Percentiles rank a stretch among this genome's conserved stretches.
These are phyloP conservation scores for Pogoniulus pusillus DNA, from an alignment of 2,797 vertebrate species.

Conservation along the genomic window DNA sequence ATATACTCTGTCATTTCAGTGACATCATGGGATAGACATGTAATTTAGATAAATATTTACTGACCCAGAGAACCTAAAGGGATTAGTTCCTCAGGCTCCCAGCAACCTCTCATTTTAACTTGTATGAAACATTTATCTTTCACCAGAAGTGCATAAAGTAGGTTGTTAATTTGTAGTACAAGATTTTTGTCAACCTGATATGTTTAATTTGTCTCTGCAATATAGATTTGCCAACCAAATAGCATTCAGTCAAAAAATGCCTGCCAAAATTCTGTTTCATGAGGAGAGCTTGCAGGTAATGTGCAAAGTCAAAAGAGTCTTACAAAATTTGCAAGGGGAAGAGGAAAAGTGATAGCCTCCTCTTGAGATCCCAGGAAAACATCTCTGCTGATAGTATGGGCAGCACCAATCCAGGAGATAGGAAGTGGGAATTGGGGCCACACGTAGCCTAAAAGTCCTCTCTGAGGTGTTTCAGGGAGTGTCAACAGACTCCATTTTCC, in stretches of 20 bases:
- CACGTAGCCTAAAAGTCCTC: neutral
- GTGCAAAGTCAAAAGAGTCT: neutral
- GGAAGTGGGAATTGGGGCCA: neutral
- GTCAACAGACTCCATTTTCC: neutral
- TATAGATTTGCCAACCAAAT: neutral
- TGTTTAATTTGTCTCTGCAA: constrained; percentile 51
- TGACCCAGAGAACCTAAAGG: neutral
- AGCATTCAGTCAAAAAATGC: neutral
- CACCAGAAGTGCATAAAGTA: constrained; percentile 55
- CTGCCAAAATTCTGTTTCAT: no score
- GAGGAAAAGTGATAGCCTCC: neutral
- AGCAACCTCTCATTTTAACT: constrained; percentile 44
- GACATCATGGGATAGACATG: neutral
- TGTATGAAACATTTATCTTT: constrained; percentile 62
- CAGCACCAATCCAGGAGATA: neutral
- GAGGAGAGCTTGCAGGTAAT: no score
- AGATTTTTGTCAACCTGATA: constrained; percentile 17
- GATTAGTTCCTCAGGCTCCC: constrained; percentile 26
- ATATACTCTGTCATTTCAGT: neutral
- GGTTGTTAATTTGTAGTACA: constrained; percentile 43
- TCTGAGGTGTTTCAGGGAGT: neutral
- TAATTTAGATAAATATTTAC: constrained; percentile 63
- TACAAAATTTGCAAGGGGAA: neutral
- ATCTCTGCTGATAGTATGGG: neutral
- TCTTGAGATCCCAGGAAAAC: neutral